phyloP scores from a whole-genome alignment of 2,888 invertebrate genomes.

The Cartodere bifasciata region DNA sequence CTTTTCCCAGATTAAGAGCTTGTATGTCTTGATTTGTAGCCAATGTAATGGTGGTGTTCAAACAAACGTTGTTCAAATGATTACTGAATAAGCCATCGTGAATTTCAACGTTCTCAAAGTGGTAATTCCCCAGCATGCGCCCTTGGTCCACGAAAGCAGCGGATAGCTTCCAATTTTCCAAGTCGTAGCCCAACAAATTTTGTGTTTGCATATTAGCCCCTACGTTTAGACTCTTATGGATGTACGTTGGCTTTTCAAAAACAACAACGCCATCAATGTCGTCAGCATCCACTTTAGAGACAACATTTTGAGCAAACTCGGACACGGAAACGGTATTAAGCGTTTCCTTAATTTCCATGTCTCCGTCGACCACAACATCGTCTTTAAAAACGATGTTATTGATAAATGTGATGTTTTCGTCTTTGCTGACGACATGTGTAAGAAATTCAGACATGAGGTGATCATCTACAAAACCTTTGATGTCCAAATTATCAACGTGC shows the following conservation, averaged over 20 bases:
- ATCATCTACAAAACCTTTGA: constrained; percentile 23
- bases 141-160: constrained; percentile 35
- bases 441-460: constrained; percentile 21
- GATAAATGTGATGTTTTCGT: constrained; percentile 19
- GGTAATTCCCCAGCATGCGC: constrained; percentile 30
- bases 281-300: constrained; percentile 27
- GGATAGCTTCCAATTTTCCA: constrained; percentile 33
- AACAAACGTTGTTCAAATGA: constrained; percentile 36
- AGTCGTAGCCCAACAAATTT: constrained; percentile 30
- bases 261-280: constrained; percentile 27
- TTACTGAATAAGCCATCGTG: constrained; percentile 31
- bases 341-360: constrained; percentile 21
- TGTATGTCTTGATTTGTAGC: constrained; percentile 35
- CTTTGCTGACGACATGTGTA: constrained; percentile 22
- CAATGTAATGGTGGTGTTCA: constrained; percentile 36
- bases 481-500: constrained; percentile 23
- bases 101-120: constrained; percentile 34
- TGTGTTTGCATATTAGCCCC: constrained; percentile 25
- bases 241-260: constrained; percentile 28
- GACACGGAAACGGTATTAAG: constrained; percentile 29
- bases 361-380: constrained; percentile 14
- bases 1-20: constrained; percentile 29
- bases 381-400: constrained; percentile 22
- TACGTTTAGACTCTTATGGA: constrained; percentile 19
- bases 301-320: constrained; percentile 30